Base-by-base conservation (phyloP, 1,140 invertebrate genomes). In the Armadillidium nasatum region DNA sequence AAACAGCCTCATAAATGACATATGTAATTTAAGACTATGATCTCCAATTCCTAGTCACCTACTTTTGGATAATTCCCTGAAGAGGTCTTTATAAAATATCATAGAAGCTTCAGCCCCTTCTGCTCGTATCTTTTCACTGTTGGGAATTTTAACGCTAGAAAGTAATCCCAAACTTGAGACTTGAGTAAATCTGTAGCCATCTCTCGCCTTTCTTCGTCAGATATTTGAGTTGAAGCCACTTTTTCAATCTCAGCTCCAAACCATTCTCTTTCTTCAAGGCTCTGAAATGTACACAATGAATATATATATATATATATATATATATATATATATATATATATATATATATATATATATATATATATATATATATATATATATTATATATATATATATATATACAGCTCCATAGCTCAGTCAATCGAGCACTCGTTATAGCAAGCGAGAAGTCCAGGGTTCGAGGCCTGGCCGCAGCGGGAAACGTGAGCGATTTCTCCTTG, bases 91-190 rank as follows among this genome's bases (percentile, higher is more conserved):
- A 82, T 93, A 93, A 85, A 98, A 96, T 21, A 91, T 91, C 86
- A 96, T 89, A 87, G 95, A 91, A 79, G 91, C 91, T 86, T 99
- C 96, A 21, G 94, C 93, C 7, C 97, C 97, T 88, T 99, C 97
- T 0, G 92, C 94, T 6, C 94, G 86, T 99, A 99, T 73, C 97
- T 86, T 84, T 99, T 99, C 0, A 97, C 88, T 4, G 92, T 93
- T 0, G 94, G 90, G 85, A 96, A 99, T 87, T 98, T 99, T 44
- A 88, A 88, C 0, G 91, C 92, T 54, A 99, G 84, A 87, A 98
- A 99, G 80, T 95, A 89, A 84, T 99, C 97, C 88, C 97, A 97
- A 15, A 89, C 89, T 87, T 98, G 94, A 60, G 92, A 93, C 84
- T 93, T 91, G 15, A 97, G 84, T 87, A 99, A 88, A 81, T 96